Evolutionary conservation across 2,888 invertebrate species (phyloP), one percentile per base, ranked within the genome.

Genomic region (Didymodactylos carnosus): DNA sequence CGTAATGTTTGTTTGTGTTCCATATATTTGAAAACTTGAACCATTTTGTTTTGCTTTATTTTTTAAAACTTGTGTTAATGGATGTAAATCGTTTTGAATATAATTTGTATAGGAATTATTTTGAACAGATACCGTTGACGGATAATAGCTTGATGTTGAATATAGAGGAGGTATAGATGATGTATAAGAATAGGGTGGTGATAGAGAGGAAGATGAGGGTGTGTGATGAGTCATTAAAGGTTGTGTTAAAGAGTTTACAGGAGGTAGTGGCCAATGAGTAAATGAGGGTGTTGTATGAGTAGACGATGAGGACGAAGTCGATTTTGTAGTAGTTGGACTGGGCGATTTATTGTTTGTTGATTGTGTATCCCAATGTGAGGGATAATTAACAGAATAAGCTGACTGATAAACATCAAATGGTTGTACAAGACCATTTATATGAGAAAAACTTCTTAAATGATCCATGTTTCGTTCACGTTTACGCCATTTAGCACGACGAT

Each of bases 391-490:
- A n/a, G 53, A 10, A 53, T 53, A 53, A 29, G 53, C n/a, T 7
- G 53, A 53, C 27, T 71, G 23, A 53, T 74, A 74, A 25, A 74
- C 35, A 39, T 74, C 74, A 69, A 74, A 74, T n/a, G 74, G 71
- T 27, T 70, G 71, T 35, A 71, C 71, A n/a, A n/a, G n/a, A n/a
- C n/a, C n/a, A n/a, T n/a, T n/a, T 29, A 74, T 43, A 39, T 71
- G 51, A 27, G 53, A 35, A 53, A 53, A 53, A 39, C 62, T 74
- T 71, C 74, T 39, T 39, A 74, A 62, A n/a, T 71, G 74, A 43
- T 83, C 83, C 78, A 83, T 80, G 77, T 83, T 83, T 39, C 83
- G 77, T 77, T 83, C 83, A 46, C 82, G 79, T 76, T 83, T 83
- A 49, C 83, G 78, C 83, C 83, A 83, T 77, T 83, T 83, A 27